Base-by-base conservation (phyloP, 2,113 vertebrate species). In the Pangasianodon hypophthalmus region DNA sequence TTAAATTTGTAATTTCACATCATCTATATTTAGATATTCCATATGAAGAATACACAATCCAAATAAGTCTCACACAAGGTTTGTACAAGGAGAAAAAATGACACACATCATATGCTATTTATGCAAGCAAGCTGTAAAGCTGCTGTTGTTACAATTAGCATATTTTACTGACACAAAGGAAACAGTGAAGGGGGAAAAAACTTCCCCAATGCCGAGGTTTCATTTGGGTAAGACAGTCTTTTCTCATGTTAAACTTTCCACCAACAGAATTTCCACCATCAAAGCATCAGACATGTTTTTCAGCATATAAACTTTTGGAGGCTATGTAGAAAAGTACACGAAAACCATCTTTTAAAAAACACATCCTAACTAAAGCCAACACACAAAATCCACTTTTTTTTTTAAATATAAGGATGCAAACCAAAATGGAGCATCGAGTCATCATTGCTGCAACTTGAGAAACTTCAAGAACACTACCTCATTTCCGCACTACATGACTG, bases 401-500 rank as follows among this genome's bases (percentile, higher is more conserved):
- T 37, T 71, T 32, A 24, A 29, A 62, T 54, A 44, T 44, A 46
- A 80, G 16, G 37, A 52, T 16, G 58, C 48, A 48, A 82, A 32
- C 24, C 11, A 29, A 37, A 67, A 52, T 69, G 46, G 60, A 69
- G 48, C n/a, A 80, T 54, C 9, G 11, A 75, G 50, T 73, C 50
- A 84, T 29, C 52, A 32, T 6, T 84, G 82, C 6, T 26, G 82
- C 56, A 62, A 62, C 37, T 73, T 83, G 3, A 46, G 64, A 73
- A 89, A 89, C 81, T 58, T 79, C 13, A 60, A 85, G 58, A 87
- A 77, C 73, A 56, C 85, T 71, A 81, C 75, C 62, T 82, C 62
- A 90, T 87, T 92, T 92, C 89, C 88, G 81, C 32, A 16, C 26
- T 71, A 32, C 62, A 69, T 10, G 5, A 41, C 79, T 69, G 62